Evolutionary conservation across 2,888 invertebrate genomes (phyloP).

Genomic region (Timema podura): DNA sequence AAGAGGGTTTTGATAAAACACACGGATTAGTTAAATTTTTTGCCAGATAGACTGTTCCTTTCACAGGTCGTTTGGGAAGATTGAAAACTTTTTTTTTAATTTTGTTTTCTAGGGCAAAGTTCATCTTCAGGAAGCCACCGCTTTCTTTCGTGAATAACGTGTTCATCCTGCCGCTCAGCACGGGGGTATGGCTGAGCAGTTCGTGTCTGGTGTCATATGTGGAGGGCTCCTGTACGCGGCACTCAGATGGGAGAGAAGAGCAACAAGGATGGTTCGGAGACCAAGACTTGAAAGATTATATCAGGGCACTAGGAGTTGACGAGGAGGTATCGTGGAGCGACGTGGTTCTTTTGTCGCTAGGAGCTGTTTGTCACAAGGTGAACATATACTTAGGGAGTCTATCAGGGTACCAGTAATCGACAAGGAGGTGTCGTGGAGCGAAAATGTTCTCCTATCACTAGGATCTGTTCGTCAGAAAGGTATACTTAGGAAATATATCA

Average conservation of each 20-base stretch:
- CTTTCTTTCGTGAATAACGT: slow-evolving; percentile 67
- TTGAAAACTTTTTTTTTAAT: too few species aligned
- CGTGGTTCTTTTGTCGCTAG: slow-evolving; percentile 52
- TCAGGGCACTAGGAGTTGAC: not conserved
- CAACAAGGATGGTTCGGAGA: not conserved
- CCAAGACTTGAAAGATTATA: too few species aligned
- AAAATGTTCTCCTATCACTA: slow-evolving; percentile 36
- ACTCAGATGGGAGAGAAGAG: slow-evolving; percentile 17
- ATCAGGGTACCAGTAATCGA: too few species aligned
- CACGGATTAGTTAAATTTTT: too few species aligned
- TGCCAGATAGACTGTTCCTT: too few species aligned
- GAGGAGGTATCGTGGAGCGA: slow-evolving; percentile 39
- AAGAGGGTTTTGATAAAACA: too few species aligned
- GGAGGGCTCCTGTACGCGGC: slow-evolving; percentile 17
- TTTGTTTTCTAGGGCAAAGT: slow-evolving; percentile 47
- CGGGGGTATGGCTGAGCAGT: slow-evolving; percentile 60
- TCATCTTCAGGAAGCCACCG: slow-evolving; percentile 69
- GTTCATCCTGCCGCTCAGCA: slow-evolving; percentile 63
- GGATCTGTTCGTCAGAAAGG: slow-evolving; percentile 62
- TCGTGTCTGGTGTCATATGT: slow-evolving; percentile 34
- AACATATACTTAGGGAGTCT: not conserved
- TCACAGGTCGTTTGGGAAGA: too few species aligned
- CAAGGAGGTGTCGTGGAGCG: slow-evolving; percentile 15
- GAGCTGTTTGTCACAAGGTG: slow-evolving; percentile 46
- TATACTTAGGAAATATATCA: too few species aligned